phyloP scores from a whole-genome alignment of 2,888 invertebrate species.

The Sisyra nigra region DNA sequence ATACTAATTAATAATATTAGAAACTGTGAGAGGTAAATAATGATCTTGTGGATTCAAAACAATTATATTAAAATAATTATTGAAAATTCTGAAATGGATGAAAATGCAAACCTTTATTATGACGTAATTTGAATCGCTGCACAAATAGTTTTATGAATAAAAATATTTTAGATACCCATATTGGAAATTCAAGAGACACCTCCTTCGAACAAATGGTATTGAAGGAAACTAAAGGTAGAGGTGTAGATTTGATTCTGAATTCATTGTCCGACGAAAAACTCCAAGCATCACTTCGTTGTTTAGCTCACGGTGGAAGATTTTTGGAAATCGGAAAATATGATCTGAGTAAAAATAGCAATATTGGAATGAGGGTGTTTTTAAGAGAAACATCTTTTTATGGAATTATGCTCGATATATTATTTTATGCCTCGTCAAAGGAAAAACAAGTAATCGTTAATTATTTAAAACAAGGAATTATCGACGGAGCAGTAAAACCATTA shows the following conservation, averaged over 20 bases:
- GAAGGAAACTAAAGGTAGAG: constrained; percentile 62
- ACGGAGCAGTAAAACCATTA: constrained; percentile 53
- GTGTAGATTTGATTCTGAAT: constrained; percentile 84
- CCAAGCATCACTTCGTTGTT: constrained; percentile 45
- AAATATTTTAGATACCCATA: constrained; percentile 45
- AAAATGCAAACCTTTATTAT: no score
- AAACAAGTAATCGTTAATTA: constrained; percentile 33
- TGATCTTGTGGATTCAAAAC: no score
- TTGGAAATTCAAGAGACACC: constrained; percentile 75
- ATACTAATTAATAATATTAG: no score
- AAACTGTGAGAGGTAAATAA: no score
- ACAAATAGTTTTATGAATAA: no score
- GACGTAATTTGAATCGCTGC: no score
- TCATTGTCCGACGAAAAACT: constrained; percentile 87
- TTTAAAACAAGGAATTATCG: constrained; percentile 42
- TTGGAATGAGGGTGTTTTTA: constrained; percentile 49
- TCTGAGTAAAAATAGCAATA: constrained; percentile 44
- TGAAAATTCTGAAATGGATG: no score
- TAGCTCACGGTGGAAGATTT: constrained; percentile 47
- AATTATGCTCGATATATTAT: constrained; percentile 56
- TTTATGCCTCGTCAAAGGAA: no score
- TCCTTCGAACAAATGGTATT: constrained; percentile 78
- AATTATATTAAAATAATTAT: no score
- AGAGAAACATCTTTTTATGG: constrained; percentile 63
- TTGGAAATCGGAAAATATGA: constrained; percentile 81